Evolutionary conservation across 2,888 invertebrate genomes (phyloP), one percentile per base, ranked within the genome.

Genomic region (Ennomos fuscantarius): DNA sequence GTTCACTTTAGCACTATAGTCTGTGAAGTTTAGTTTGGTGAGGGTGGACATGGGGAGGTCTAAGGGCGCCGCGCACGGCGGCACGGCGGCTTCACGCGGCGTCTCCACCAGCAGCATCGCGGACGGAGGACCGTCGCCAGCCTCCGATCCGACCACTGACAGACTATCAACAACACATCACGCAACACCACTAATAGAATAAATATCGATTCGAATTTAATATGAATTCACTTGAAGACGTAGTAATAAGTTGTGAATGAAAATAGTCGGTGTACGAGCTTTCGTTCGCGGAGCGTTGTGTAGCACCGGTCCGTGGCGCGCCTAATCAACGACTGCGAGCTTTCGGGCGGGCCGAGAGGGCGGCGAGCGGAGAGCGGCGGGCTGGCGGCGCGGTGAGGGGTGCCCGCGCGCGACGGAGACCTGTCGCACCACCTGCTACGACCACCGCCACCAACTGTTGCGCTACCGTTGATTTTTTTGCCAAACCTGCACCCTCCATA

Each of bases 81-180:
- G 89, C 86, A 95, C 95, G 88, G 95, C 95, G 82, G 95, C 94
- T 92, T 95, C 96, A 84, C 94, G 94, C 76, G 94, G 94, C 78
- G 95, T 91, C 93, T 95, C 95, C 88, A 95, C 95, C 81, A 96
- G 94, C 86, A 96, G 95, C 96, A 96, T 96, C 86, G 93, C 93
- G 88, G 93, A 85, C 86, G 82, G 87, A 84, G 88, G 89, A 87
- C 80, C 84, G 75, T 79, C 73, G 73, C 76, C 77, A 74, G 76
- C 68, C 76, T 73, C 72, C 73, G 71, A 79, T 80, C 47, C 39
- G 40, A 45, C 50, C 58, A 56, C 47, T 50, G 31, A 33, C 9
- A 55, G 48, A 57, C 43, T 39, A 79, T 85, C 73, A 84, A 78
- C 79, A 82, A 76, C 76, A 78, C 87, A 85, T 87, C 72, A 76